Evolutionary conservation across 2,888 invertebrate genomes (phyloP), one percentile per base, ranked within the genome.

Genomic region (Hydrotaea cyrtoneurina): DNA sequence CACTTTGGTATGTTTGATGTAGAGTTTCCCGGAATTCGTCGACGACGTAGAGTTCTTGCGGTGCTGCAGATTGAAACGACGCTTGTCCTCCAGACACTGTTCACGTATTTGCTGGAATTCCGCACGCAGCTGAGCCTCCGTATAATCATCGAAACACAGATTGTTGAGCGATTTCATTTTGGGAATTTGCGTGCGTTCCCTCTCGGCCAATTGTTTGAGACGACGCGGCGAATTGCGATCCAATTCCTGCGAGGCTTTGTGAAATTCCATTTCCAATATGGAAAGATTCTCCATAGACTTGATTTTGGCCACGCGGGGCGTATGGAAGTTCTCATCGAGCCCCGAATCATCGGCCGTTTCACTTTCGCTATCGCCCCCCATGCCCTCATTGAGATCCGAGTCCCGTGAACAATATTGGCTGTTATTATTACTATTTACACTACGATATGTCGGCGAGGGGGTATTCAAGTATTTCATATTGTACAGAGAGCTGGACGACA

Each of bases 281-380:
- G 92, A 91, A 31, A 92, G 87, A 89, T 92, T 92, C 83, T 92
- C 92, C 90, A 92, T 90, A 0, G 92, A 92, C 82, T 92, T 92
- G 71, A 92, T 92, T 88, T 92, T 92, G 1, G 91, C 89, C 53
- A 92, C 91, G 4, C 92, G 88, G 2, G 92, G 92, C 75, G 92
- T 92, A 81, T 92, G 91, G 26, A 88, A 92, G 80, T 91, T 91
- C 83, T 92, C 92, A 88, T 92, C 92, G 66, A 92, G 85, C 0
- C 92, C 92, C 0, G 92, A 92, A 86, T 92, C 92, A 69, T 91
- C 90, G 23, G 89, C 89, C 11, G 88, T 88, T 7, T 87, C 91
- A 17, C 88, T 91, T 53, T 90, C 89, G 53, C 89, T 89, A 21
- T 86, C 86, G 8, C 80, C 72, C 79, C 19, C 86, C 64, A 87